phyloP scores from a whole-genome alignment of 2,113 vertebrate genomes.

The Columbina picui region DNA sequence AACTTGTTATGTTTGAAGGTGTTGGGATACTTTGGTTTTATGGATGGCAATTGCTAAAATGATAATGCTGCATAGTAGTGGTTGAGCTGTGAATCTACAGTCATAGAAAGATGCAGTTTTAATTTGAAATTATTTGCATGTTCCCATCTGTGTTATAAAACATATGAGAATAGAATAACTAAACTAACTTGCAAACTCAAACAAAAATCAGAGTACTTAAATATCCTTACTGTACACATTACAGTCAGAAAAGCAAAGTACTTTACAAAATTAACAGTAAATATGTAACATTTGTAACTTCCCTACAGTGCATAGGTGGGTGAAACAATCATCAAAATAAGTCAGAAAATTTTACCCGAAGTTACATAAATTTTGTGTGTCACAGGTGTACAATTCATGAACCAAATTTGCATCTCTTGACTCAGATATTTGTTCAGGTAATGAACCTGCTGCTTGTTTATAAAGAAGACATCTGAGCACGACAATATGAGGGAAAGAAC shows the following conservation, averaged over 20 bases:
- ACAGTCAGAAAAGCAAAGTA: neutral
- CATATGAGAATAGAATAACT: neutral
- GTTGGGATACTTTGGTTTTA: neutral
- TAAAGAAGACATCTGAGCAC: neutral
- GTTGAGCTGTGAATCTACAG: neutral
- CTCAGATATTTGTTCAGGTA: neutral
- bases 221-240: neutral
- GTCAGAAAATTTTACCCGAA: neutral
- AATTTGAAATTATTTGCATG: neutral
- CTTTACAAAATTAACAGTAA: neutral
- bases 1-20: neutral
- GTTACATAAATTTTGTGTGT: neutral
- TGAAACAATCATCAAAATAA: neutral
- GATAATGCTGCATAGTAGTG: neutral
- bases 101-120: neutral
- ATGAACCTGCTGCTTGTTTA: neutral
- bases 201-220: neutral
- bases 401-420: neutral
- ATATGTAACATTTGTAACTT: neutral
- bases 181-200: neutral
- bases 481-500: neutral
- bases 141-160: neutral
- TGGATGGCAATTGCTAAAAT: neutral
- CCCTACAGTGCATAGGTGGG: no score
- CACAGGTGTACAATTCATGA: neutral